Conservation (phyloP, 2,797 vertebrate genomes). For the Characodon lateralis region DNA sequence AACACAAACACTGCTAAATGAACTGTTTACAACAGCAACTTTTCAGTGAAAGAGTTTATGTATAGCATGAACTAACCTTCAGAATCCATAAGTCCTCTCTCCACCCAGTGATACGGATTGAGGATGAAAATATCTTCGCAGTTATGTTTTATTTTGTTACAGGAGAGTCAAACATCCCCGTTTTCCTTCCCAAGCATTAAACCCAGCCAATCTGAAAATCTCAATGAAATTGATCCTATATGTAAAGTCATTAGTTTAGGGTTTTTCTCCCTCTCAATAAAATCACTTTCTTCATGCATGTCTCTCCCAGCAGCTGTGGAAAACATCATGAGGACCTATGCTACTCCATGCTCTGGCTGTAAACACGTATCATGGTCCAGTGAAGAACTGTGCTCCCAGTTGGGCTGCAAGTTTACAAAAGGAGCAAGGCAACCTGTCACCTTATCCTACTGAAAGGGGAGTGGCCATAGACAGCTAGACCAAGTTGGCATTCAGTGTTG, state of each 20-base stretch:
- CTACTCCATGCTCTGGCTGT: constrained; percentile 25
- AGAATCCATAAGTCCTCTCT: constrained; percentile 13
- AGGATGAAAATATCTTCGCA: constrained; percentile 30
- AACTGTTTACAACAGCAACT: neutral
- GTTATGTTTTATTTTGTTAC: constrained; percentile 37
- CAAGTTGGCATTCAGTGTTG: constrained; percentile 77
- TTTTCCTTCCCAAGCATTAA: constrained; percentile 54
- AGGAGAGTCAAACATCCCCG: constrained; percentile 61
- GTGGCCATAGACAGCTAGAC: constrained; percentile 55
- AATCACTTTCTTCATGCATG: constrained; percentile 47
- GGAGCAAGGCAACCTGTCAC: constrained; percentile 62
- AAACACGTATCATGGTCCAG: constrained; percentile 64
- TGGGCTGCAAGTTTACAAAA: constrained; percentile 65
- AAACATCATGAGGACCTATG: constrained; percentile 39
- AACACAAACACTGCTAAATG: neutral
- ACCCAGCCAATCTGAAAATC: constrained; percentile 31
- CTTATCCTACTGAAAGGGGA: constrained; percentile 65
- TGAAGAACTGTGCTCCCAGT: constrained; percentile 38
- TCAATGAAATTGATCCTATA: too few relatives aligned
- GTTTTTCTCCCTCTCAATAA: constrained; percentile 47
- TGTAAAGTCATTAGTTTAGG: constrained; percentile 37
- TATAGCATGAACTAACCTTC: constrained; percentile 16
- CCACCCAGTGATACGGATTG: constrained; percentile 20
- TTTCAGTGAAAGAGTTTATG: neutral
- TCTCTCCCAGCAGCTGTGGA: constrained; percentile 28